phyloP scores from a whole-genome alignment of 2,113 vertebrate genomes.

The Aptenodytes forsteri region DNA sequence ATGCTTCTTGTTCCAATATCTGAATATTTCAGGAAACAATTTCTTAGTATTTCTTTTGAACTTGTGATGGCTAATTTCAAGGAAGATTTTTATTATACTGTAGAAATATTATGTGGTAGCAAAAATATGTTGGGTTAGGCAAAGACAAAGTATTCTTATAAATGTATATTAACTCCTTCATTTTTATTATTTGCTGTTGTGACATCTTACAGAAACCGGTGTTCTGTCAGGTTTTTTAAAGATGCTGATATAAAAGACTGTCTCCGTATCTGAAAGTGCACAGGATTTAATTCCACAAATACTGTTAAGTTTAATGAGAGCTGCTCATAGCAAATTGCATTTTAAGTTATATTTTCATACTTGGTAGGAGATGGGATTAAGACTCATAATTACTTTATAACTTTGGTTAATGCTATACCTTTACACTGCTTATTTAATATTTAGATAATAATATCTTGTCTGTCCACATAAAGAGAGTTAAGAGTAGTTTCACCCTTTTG shows the following conservation, averaged over 20 bases:
- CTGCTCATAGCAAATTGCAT: neutral
- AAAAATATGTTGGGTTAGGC: neutral
- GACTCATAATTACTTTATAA: neutral
- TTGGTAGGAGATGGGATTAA: neutral
- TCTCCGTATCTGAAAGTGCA: neutral
- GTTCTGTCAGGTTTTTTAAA: neutral
- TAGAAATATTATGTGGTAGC: neutral
- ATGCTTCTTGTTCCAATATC: neutral
- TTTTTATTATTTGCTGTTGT: neutral
- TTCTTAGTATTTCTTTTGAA: neutral
- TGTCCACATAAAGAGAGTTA: neutral
- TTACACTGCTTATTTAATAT: neutral
- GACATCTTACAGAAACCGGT: neutral
- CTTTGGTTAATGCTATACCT: neutral
- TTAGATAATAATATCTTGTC: neutral
- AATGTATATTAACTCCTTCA: neutral
- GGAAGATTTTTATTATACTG: neutral
- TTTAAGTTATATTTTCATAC: neutral
- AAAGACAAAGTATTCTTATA: neutral
- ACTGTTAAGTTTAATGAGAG: neutral
- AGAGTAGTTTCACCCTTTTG: neutral
- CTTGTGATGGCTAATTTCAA: neutral
- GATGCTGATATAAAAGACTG: neutral
- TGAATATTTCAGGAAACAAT: neutral
- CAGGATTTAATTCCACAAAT: neutral